These are phyloP conservation scores for Sarcoramphus papa DNA, from an alignment of 2,797 vertebrate genomes.

Conservation along the genomic window DNA sequence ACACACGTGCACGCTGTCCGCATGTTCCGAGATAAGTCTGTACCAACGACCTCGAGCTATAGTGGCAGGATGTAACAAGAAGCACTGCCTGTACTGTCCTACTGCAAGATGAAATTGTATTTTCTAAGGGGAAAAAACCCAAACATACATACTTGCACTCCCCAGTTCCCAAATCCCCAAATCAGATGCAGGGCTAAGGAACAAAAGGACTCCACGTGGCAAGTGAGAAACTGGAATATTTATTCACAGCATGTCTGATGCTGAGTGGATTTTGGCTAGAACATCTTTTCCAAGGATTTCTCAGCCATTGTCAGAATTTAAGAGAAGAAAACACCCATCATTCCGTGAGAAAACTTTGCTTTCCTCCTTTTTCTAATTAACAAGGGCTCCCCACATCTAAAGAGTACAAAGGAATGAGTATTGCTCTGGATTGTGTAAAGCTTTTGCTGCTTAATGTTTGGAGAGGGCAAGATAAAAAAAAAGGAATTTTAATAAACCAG, in stretches of 20 bases:
- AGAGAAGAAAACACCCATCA: conserved; percentile 11
- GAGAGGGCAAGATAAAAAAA: background rate
- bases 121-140: background rate
- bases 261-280: conserved; percentile 14
- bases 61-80: background rate
- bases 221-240: conserved; percentile 4
- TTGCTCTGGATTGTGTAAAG: background rate
- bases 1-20: accelerated
- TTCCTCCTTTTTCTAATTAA: conserved; percentile 17
- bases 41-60: background rate
- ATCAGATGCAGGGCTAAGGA: background rate
- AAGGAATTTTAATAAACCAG: background rate
- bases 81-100: background rate
- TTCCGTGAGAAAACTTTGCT: background rate
- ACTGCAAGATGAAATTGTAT: background rate
- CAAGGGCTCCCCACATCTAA: background rate
- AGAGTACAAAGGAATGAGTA: background rate
- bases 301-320: conserved; percentile 29
- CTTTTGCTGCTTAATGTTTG: background rate
- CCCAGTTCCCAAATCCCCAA: background rate
- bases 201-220: background rate
- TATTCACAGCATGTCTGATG: conserved; percentile 17
- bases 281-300: conserved; percentile 16
- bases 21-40: background rate
- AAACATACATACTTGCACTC: background rate